A percentile compares a stretch with the other conserved stretches of the same genome.
Evolutionary conservation across 1,140 invertebrate species (phyloP).

Genomic region (Dendroctonus valens): DNA sequence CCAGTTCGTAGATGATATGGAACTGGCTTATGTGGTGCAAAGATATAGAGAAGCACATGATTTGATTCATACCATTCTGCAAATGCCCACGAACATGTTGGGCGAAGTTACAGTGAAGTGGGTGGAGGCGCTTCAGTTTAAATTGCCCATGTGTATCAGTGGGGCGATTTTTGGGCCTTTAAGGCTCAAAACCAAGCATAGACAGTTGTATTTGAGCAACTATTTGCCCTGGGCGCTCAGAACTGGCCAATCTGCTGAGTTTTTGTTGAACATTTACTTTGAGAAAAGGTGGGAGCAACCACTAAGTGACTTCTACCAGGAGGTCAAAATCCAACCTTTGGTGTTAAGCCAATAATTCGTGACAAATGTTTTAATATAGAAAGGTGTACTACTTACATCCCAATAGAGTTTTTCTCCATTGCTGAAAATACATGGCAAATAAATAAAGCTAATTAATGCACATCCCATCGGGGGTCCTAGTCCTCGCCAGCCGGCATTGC

Average conservation of each 20-base stretch:
- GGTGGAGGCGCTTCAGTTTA: conserved; percentile 92
- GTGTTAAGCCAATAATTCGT: conserved; percentile 12
- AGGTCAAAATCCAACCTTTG: conserved; percentile 65
- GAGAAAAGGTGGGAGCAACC: conserved; percentile 93
- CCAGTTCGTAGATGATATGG: conserved; percentile 86
- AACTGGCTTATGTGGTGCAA: conserved; percentile 95
- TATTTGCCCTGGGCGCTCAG: conserved; percentile 88
- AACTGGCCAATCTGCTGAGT: conserved; percentile 73
- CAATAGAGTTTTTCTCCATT: too few relatives aligned
- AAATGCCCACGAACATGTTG: conserved; percentile 95
- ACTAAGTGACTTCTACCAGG: conserved; percentile 74
- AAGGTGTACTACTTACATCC: too few relatives aligned
- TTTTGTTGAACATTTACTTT: conserved; percentile 83
- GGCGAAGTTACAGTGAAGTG: conserved; percentile 95
- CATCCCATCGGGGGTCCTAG: conserved; percentile 53
- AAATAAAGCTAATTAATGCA: too few relatives aligned
- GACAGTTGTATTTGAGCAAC: conserved; percentile 71
- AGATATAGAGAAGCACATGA: conserved; percentile 96
- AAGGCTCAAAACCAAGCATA: conserved; percentile 80
- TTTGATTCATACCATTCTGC: conserved; percentile 84
- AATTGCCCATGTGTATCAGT: conserved; percentile 85
- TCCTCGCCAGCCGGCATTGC: conserved; percentile 97
- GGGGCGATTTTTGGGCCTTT: conserved; percentile 85
- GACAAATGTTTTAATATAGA: too few relatives aligned
- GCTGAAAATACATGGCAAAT: too few relatives aligned